Percentiles rank a stretch among this genome's conserved stretches.
phyloP scores from a whole-genome alignment of 1,140 invertebrate species.

The Delia radicum region DNA sequence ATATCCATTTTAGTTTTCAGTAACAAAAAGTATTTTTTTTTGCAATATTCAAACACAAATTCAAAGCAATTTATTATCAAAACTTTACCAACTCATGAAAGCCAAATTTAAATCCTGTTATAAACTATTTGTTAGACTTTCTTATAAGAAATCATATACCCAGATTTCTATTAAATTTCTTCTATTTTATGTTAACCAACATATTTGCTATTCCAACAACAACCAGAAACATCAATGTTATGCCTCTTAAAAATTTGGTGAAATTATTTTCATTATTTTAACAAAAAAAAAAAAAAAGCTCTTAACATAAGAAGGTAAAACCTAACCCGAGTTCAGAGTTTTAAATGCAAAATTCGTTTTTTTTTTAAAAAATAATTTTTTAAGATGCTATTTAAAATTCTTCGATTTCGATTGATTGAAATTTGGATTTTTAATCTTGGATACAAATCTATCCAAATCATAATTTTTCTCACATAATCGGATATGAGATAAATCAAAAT shows the following conservation, averaged over 20 bases:
- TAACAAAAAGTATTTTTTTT: too few species aligned
- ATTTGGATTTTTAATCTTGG: too few species aligned
- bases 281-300: not conserved
- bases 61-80: not conserved
- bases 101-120: not conserved
- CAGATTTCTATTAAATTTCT: not conserved
- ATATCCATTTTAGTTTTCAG: too few species aligned
- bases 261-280: slow-evolving; percentile 22
- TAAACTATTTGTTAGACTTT: not conserved
- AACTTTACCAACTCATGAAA: not conserved
- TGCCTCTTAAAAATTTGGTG: slow-evolving; percentile 18
- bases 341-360: too few species aligned
- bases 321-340: too few species aligned
- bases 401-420: too few species aligned
- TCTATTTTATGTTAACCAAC: not conserved
- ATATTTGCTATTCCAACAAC: not conserved
- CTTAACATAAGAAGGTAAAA: not conserved
- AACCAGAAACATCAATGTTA: not conserved
- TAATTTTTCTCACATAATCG: too few species aligned
- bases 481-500: too few species aligned
- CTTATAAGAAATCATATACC: not conserved
- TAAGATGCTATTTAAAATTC: too few species aligned
- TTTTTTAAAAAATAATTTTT: too few species aligned
- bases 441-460: too few species aligned
- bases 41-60: not conserved